Base-by-base conservation (phyloP, 92 coral and sea anemone genomes). In the Zoanthus solanderi region DNA sequence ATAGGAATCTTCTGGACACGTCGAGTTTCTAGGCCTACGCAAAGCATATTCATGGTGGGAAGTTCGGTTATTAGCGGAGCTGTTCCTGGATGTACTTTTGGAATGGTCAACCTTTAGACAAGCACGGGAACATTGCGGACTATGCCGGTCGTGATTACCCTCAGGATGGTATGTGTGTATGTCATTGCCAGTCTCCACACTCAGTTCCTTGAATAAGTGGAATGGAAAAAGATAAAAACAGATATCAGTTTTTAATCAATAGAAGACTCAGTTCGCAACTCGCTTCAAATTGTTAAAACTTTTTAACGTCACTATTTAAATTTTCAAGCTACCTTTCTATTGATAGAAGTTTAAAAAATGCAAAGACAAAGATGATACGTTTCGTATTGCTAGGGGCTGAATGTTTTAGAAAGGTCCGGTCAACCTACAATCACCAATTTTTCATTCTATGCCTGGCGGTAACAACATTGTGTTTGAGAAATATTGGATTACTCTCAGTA, bases 51-150 rank as follows among this genome's bases (percentile, higher is more conserved):
- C 72, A 23, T 29, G 53, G 50, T 46, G 53, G 42, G 84, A 81
- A 18, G 60, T 31, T 32, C 44, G 42, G 61, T 75, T 81, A 10
- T 66, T 75, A 32, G 45, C 46, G 15, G 85, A 66, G 28, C 44
- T 81, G 45, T 81, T 53, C 30, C 63, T 81, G 32, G 75, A 29
- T 31, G 48, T 61, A 28, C 66, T 60, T 9, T 81, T 46, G 63
- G 46, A 81, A 4, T 5, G 50, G 44, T 67, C 60, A 14, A 31
- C 54, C 23, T 75, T 28, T 6, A 80, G n/a, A 17, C 85, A 75
- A 12, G 75, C 60, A 17, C 74, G 75, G 28, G 76, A 16, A 56
- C 85, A 81, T 10, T 53, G 85, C 14, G 85, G 75, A 34, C 75
- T 81, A 52, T 81, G 75, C 12, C 74, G 75, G 31, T 14, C 74